Evolutionary conservation across 2,113 vertebrate genomes (phyloP).

Genomic region (Hystrix cristata): DNA sequence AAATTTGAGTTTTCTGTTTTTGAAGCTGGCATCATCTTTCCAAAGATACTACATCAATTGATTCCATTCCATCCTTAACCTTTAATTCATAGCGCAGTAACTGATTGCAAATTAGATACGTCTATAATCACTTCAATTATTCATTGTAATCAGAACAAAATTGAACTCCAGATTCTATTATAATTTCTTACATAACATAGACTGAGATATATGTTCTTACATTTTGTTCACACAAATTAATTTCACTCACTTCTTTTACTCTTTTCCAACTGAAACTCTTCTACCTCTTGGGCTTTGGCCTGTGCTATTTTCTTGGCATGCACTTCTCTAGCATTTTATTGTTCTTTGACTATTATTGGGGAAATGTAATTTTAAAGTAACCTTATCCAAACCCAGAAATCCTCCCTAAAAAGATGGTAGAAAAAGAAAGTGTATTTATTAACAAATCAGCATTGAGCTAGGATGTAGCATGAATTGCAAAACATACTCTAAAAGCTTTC

Average conservation of each 20-base stretch:
- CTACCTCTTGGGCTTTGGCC: neutral
- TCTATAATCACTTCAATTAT: neutral
- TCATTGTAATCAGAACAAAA: constrained; percentile 29
- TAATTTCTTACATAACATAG: neutral
- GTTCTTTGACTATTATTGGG: neutral
- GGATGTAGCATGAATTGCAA: neutral
- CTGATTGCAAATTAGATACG: constrained; percentile 3
- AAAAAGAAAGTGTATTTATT: neutral
- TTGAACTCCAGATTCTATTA: neutral
- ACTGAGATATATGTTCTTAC: neutral
- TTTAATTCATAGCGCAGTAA: constrained; percentile 36
- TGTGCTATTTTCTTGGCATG: neutral
- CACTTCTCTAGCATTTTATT: neutral
- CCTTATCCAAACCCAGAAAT: neutral
- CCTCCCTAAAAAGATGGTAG: neutral
- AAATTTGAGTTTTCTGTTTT: neutral
- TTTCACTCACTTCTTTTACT: neutral
- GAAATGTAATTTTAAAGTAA: neutral
- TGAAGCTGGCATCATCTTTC: neutral
- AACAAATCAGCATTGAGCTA: neutral
- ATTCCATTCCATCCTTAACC: neutral
- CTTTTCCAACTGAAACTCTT: neutral
- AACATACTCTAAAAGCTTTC: neutral
- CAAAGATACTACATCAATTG: neutral
- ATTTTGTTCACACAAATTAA: neutral